phyloP scores from a whole-genome alignment of 1,140 invertebrate species.

The Lepidurus arcticus region DNA sequence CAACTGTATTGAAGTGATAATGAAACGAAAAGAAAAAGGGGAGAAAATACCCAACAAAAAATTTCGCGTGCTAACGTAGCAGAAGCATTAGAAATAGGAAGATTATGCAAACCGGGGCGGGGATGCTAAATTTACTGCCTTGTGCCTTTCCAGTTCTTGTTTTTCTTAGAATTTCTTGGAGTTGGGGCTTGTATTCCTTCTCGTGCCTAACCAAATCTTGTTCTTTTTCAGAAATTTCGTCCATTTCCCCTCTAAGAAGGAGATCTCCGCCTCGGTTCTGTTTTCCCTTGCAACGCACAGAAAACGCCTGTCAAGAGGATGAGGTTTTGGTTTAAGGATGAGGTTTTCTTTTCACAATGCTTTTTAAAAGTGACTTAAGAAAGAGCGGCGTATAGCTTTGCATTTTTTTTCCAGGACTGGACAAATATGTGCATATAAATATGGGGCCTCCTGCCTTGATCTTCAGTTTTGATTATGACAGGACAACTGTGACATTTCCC shows the following conservation, averaged over 20 bases:
- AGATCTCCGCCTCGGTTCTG: background rate
- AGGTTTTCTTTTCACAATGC: background rate
- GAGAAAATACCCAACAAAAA: background rate
- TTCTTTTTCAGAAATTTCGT: background rate
- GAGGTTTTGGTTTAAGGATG: too few relatives aligned
- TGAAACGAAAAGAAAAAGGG: background rate
- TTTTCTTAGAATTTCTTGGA: background rate
- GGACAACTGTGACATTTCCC: background rate
- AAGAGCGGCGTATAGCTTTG: background rate
- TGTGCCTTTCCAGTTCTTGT: background rate
- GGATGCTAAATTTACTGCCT: slow-evolving; percentile 8
- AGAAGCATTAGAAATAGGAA: background rate
- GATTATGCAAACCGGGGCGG: background rate
- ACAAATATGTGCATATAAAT: slow-evolving; percentile 22
- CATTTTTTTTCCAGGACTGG: background rate
- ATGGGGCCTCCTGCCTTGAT: background rate
- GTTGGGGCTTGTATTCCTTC: background rate
- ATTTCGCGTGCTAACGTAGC: background rate
- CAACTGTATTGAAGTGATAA: background rate
- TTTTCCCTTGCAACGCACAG: background rate
- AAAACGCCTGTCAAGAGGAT: background rate
- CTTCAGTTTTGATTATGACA: slow-evolving; percentile 15
- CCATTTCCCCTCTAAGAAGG: background rate
- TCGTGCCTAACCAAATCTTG: background rate
- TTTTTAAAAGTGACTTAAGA: background rate